Percentiles rank a stretch among this genome's conserved stretches.
These are phyloP conservation scores for Hartigia nigra DNA, from an alignment of 2,888 invertebrate species.

Conservation along the genomic window DNA sequence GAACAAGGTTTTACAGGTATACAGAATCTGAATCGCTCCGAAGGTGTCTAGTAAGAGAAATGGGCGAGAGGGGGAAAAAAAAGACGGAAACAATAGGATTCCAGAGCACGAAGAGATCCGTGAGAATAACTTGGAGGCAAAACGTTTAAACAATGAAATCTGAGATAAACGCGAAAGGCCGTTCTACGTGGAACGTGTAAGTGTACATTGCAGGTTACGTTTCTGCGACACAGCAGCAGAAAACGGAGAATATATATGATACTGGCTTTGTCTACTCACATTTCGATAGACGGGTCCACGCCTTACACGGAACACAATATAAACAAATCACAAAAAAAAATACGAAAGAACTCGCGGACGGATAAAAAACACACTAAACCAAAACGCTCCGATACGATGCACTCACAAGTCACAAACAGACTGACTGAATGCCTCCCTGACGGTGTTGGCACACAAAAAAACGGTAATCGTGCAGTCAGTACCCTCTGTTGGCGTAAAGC, in stretches of 20 bases:
- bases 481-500: neutral
- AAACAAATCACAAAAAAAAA: slow-evolving; percentile 12
- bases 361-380: slow-evolving; percentile 20
- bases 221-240: slow-evolving; percentile 15
- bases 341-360: slow-evolving; percentile 13
- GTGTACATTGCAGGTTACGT: slow-evolving; percentile 41
- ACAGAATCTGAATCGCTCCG: neutral
- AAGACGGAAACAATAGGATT: neutral
- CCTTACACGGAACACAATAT: slow-evolving; percentile 8
- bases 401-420: slow-evolving; percentile 52
- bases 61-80: neutral
- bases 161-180: slow-evolving; percentile 5
- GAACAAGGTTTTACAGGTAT: neutral
- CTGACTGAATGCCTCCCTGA: slow-evolving; percentile 31
- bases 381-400: slow-evolving; percentile 38
- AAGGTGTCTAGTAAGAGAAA: neutral
- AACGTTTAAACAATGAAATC: slow-evolving; percentile 5
- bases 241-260: neutral
- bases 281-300: neutral
- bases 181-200: slow-evolving; percentile 30
- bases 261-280: slow-evolving; percentile 13
- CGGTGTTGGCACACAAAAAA: slow-evolving; percentile 1
- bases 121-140: neutral
- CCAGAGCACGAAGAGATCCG: neutral
- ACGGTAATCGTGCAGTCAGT: neutral